These are phyloP conservation scores for Empidonax traillii DNA, from an alignment of 2,113 vertebrate species.

Conservation along the genomic window DNA sequence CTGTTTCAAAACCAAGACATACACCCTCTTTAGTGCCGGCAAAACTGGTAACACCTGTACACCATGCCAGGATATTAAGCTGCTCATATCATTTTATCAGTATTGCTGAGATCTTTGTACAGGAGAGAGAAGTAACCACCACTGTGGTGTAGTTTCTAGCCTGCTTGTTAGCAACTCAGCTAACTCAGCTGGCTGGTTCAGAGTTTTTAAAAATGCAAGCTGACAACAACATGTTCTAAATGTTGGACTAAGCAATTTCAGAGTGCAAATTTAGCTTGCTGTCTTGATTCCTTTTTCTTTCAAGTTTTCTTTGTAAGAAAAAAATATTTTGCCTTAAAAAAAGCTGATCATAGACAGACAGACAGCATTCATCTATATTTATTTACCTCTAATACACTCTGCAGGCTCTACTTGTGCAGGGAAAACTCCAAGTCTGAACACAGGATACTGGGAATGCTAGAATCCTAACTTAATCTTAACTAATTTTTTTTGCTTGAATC, in stretches of 20 bases:
- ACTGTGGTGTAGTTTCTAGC: conserved; percentile 9
- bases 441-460: background rate
- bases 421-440: background rate
- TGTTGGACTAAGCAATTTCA: conserved; percentile 27
- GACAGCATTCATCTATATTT: background rate
- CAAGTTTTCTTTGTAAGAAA: background rate
- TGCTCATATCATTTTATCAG: conserved; percentile 38
- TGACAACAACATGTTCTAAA: background rate
- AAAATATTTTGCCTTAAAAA: background rate
- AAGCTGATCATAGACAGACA: background rate
- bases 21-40: background rate
- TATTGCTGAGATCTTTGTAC: background rate
- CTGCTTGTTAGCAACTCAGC: conserved; percentile 10
- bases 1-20: background rate
- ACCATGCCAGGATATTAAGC: background rate
- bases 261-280: background rate
- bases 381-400: background rate
- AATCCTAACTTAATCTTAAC: background rate
- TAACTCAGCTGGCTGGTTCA: conserved; percentile 8
- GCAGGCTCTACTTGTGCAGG: background rate
- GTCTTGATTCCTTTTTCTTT: background rate
- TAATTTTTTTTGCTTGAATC: background rate
- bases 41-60: conserved; percentile 47
- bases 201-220: conserved; percentile 15
- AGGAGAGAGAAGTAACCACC: background rate